Percentiles rank a stretch among this genome's conserved stretches.
Conservation (phyloP, 2,113 vertebrate genomes). For the Phoenicopterus ruber region DNA sequence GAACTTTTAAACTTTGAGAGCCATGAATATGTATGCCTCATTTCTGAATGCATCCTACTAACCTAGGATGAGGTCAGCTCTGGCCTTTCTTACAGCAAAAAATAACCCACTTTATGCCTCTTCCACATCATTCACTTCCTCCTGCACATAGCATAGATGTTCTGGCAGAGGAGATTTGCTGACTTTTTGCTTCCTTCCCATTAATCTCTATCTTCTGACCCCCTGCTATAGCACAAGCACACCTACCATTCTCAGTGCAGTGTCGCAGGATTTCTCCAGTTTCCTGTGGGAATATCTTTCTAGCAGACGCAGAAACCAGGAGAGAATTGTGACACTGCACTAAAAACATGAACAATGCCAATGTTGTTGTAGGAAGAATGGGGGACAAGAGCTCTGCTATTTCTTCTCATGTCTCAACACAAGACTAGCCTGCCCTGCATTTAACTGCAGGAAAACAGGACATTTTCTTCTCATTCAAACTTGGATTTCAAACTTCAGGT, state of each 20-base stretch:
- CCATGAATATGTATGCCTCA: not conserved
- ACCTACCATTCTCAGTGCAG: not conserved
- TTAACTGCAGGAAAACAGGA: not conserved
- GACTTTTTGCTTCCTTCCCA: constrained; percentile 18
- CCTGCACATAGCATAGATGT: not conserved
- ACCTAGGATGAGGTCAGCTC: not conserved
- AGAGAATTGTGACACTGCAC: not conserved
- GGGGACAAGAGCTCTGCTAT: not conserved
- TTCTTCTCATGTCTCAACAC: not conserved
- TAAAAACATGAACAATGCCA: not conserved
- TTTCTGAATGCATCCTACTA: not conserved
- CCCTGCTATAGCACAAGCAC: not conserved
- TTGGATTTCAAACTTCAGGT: not conserved
- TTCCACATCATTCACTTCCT: not conserved
- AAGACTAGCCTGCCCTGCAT: not conserved
- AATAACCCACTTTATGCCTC: not conserved
- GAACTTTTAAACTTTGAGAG: not conserved
- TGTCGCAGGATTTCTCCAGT: not conserved
- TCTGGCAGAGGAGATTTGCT: not conserved
- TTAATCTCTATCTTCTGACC: not conserved
- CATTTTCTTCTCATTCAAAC: not conserved
- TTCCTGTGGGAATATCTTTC: not conserved
- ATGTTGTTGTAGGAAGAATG: not conserved
- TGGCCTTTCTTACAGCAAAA: not conserved
- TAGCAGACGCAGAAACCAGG: not conserved